Evolutionary conservation across 2,113 vertebrate genomes (phyloP), one percentile per base, ranked within the genome.

Genomic region (Sterna hirundo): DNA sequence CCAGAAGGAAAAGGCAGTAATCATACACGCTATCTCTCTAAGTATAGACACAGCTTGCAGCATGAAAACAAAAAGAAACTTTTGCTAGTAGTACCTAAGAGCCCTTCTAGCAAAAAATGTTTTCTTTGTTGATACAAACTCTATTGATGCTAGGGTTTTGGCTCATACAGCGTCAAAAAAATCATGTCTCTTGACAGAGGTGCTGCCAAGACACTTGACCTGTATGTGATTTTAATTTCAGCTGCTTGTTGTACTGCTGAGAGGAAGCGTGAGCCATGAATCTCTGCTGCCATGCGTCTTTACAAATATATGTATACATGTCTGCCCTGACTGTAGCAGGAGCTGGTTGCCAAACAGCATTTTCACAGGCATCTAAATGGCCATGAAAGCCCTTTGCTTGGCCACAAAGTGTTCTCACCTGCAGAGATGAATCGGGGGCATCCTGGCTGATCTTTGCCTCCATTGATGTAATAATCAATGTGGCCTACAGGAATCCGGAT

Each of bases 401-500:
- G 27, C 27, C 11, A 29, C 38, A 44, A 57, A 51, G 23, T 52
- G 16, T 70, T 96, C 96, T 97, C 60, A 98, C 98, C 98, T 97
- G 96, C 88, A 15, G 95, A 95, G 94, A 98, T 71, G 93, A 96
- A 96, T 15, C 30, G 29, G 18, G 98, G 96, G 80, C 99, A 99
- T 85, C 99, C 99, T 6, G 98, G 98, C 94, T 99, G 99, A 95
- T 99, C 99, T 93, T 98, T 98, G 44, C 99, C 99, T 74, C 99
- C 99, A 5, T 99, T 99, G 86, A 99, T 95, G 14, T 98, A 99
- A 93, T 99, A 99, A 95, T 99, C 99, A 5, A 99, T 98, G 7
- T 99, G 99, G 70, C 99, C 99, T 2, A 99, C 99, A 20, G 99
- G 99, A 96, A 99, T 99, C 70, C 98, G 99, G 94, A 99, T 99